Percentiles rank a stretch among this genome's conserved stretches.
Conservation (phyloP, 2,113 vertebrate genomes). For the Cichladusa arquata region DNA sequence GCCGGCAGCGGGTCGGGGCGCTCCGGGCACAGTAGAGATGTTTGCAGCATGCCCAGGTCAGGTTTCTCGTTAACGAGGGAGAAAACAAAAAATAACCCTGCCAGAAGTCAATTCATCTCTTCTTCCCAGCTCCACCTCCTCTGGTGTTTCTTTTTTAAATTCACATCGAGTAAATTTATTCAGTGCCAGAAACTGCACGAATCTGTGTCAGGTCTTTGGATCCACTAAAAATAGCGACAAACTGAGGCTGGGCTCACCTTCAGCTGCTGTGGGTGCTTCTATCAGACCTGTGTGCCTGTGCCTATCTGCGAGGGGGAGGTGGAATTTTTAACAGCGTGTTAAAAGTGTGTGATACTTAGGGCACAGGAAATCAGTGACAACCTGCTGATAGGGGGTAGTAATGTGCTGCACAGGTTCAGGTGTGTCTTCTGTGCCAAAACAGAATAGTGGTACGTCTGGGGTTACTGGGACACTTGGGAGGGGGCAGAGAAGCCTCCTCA, state of each 20-base stretch:
- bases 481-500: background rate
- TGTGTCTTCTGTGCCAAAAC: background rate
- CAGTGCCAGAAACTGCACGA: background rate
- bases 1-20: background rate
- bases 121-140: background rate
- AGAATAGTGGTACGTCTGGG: background rate
- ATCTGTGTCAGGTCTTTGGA: background rate
- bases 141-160: background rate
- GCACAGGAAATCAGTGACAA: background rate
- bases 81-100: background rate
- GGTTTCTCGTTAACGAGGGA: background rate
- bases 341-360: background rate
- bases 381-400: background rate
- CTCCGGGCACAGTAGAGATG: background rate
- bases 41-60: background rate
- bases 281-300: background rate
- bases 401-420: background rate
- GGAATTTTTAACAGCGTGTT: background rate
- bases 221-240: background rate
- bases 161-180: background rate
- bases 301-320: background rate
- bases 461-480: background rate
- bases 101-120: background rate
- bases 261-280: background rate
- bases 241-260: background rate